These are phyloP conservation scores for Tridacna crocea DNA, from an alignment of 2,888 invertebrate species.

Conservation along the genomic window DNA sequence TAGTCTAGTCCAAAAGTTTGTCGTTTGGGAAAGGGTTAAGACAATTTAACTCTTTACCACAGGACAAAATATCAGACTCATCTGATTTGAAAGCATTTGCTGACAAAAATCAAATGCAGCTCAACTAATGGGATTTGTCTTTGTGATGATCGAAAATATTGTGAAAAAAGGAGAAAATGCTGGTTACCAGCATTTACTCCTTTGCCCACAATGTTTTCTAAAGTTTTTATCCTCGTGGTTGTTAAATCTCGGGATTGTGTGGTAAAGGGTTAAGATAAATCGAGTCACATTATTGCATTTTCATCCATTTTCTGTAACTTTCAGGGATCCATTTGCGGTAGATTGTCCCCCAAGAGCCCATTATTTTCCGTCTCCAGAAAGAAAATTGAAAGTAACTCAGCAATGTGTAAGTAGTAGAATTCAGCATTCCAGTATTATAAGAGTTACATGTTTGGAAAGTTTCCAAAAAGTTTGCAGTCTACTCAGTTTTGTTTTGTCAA, in stretches of 20 bases:
- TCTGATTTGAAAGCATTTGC: too few species aligned
- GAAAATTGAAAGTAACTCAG: conserved; percentile 61
- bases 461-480: neutral
- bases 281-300: neutral
- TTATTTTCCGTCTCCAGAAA: conserved; percentile 74
- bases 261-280: neutral
- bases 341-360: conserved; percentile 73
- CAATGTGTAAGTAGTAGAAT: conserved; percentile 56
- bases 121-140: too few species aligned
- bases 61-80: too few species aligned
- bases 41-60: too few species aligned
- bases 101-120: too few species aligned
- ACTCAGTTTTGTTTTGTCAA: neutral
- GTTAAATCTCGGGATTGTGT: neutral
- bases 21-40: too few species aligned
- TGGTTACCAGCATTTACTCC: too few species aligned
- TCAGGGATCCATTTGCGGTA: conserved; percentile 73
- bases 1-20: too few species aligned
- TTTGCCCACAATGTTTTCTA: neutral
- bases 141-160: too few species aligned
- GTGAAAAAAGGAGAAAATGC: too few species aligned
- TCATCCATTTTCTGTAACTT: conserved; percentile 25
- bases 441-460: neutral
- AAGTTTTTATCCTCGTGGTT: neutral
- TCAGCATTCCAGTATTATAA: neutral